Evolutionary conservation across 53 echinoderm and acorn worm species (phyloP).

Genomic region (Echinarachnius parma): DNA sequence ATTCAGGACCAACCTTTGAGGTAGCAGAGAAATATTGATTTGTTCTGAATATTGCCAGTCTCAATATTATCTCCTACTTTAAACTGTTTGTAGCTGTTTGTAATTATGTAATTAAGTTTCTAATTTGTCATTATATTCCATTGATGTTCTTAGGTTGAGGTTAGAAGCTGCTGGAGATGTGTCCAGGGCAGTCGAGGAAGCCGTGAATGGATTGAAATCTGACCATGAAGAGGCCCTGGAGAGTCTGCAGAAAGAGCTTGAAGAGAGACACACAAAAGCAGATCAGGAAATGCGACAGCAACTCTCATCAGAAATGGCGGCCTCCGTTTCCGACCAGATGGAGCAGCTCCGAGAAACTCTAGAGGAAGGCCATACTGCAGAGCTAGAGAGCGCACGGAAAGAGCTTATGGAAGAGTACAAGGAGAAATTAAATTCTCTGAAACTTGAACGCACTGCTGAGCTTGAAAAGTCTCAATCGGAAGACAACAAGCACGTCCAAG

Average conservation of each 20-base stretch:
- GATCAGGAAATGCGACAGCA: constrained; percentile 49
- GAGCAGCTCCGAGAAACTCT: constrained; percentile 31
- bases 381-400: constrained; percentile 33
- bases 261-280: constrained; percentile 59
- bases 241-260: constrained; percentile 19
- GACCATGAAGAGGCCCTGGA: constrained; percentile 38
- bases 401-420: not conserved
- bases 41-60: too few relatives aligned
- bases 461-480: not conserved
- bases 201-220: constrained; percentile 11
- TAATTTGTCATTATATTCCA: too few relatives aligned
- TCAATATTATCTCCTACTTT: too few relatives aligned
- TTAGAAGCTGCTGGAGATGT: constrained; percentile 71
- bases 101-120: too few relatives aligned
- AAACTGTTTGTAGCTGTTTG: too few relatives aligned
- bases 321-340: constrained; percentile 23
- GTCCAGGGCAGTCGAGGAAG: constrained; percentile 71
- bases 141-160: too few relatives aligned
- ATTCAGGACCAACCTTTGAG: too few relatives aligned
- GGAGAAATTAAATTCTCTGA: not conserved
- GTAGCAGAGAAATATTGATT: too few relatives aligned
- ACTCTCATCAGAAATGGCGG: constrained; percentile 25
- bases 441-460: not conserved
- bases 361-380: constrained; percentile 42
- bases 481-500: not conserved